phyloP scores from a whole-genome alignment of 2,888 invertebrate genomes.

The Xestia xanthographa region DNA sequence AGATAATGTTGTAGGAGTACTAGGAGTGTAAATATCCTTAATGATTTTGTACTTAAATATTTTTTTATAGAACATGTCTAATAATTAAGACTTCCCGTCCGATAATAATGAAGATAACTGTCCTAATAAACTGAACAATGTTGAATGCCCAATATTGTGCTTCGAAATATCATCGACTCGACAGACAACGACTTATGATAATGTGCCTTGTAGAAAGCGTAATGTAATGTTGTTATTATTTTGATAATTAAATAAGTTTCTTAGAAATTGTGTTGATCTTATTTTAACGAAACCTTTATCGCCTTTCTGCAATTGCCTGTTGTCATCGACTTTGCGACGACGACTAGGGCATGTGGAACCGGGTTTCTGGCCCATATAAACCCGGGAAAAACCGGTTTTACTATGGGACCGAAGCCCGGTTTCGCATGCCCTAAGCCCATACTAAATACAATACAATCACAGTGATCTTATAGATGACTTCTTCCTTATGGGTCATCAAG shows the following conservation, averaged over 20 bases:
- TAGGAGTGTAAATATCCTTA: constrained; percentile 61
- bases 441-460: not conserved
- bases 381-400: no score
- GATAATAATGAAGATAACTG: constrained; percentile 28
- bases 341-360: not conserved
- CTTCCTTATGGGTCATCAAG: not conserved
- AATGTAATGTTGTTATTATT: constrained; percentile 65
- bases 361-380: no score
- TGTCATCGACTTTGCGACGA: not conserved
- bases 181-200: constrained; percentile 60
- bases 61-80: constrained; percentile 58
- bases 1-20: constrained; percentile 43
- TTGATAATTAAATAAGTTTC: constrained; percentile 65
- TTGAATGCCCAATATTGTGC: constrained; percentile 16
- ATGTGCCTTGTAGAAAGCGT: constrained; percentile 72
- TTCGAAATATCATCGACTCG: constrained; percentile 59
- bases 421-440: no score
- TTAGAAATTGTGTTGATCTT: constrained; percentile 40
- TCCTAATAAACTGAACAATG: constrained; percentile 7
- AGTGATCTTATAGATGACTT: not conserved
- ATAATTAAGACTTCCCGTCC: constrained; percentile 56
- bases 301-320: not conserved
- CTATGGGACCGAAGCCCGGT: no score
- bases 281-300: constrained; percentile 21
- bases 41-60: constrained; percentile 52